These are phyloP conservation scores for Stegana nigrithorax DNA, from an alignment of 2,888 invertebrate species.

Conservation along the genomic window DNA sequence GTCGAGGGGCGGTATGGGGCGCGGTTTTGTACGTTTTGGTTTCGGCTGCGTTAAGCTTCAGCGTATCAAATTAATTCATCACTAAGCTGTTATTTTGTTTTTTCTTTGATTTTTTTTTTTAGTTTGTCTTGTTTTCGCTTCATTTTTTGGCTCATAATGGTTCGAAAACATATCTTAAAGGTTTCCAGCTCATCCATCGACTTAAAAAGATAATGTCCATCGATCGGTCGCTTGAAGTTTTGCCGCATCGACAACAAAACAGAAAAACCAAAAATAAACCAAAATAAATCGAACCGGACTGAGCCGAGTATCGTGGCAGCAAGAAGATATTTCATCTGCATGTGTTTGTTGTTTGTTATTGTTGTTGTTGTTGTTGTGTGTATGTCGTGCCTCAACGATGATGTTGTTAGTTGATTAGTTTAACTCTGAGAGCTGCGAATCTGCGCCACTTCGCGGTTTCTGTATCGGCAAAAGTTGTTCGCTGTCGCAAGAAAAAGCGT, in stretches of 20 bases:
- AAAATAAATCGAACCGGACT: background rate
- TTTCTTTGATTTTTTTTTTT: no score
- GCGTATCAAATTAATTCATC: constrained; percentile 17
- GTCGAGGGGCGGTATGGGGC: background rate
- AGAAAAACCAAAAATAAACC: no score
- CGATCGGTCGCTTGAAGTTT: constrained; percentile 5
- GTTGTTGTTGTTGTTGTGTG: background rate
- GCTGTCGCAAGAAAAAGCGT: no score
- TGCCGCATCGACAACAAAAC: no score
- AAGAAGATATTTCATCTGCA: background rate
- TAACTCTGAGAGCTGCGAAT: no score
- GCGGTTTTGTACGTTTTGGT: background rate
- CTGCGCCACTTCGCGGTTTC: no score
- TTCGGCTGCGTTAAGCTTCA: background rate
- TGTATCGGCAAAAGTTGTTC: no score
- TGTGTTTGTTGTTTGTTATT: background rate
- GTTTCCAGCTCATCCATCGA: constrained; percentile 2
- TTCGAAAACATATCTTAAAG: no score
- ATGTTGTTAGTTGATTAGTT: no score
- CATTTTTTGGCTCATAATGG: no score
- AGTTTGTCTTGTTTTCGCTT: no score
- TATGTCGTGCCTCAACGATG: background rate
- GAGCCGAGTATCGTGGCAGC: no score
- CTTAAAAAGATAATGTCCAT: constrained; percentile 15
- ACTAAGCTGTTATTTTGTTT: constrained; percentile 8